Conservation (phyloP, 2,113 vertebrate species). For the Rhinogobius similis region DNA sequence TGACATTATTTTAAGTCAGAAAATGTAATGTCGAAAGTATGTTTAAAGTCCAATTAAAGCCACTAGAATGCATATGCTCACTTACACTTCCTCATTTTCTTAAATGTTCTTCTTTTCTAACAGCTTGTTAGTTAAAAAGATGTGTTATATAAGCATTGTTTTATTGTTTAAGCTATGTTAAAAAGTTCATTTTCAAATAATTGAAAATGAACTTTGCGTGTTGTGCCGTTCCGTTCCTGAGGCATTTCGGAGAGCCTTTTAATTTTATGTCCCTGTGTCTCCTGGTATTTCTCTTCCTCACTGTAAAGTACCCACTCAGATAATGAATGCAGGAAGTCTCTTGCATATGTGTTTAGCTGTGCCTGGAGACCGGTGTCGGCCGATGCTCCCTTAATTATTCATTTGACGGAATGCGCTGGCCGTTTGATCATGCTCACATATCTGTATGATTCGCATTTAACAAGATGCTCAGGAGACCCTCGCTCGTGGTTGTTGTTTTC, state of each 20-base stretch:
- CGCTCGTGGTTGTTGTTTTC: conserved; percentile 41
- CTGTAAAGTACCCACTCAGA: conserved; percentile 19
- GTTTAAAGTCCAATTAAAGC: no score
- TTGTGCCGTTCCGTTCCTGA: conserved; percentile 25
- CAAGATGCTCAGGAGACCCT: conserved; percentile 64
- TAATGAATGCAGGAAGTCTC: conserved; percentile 68
- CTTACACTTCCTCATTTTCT: background rate
- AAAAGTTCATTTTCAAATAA: background rate
- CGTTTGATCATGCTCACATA: conserved; percentile 75
- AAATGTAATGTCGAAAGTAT: no score
- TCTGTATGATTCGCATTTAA: conserved; percentile 71
- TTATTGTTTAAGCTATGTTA: background rate
- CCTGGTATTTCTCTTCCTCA: conserved; percentile 23
- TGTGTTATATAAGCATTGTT: no score
- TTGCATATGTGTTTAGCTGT: conserved; percentile 68
- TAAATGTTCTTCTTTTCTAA: background rate
- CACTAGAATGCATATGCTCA: no score
- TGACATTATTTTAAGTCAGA: no score
- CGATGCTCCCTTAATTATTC: conserved; percentile 76
- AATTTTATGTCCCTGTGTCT: conserved; percentile 32
- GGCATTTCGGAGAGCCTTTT: conserved; percentile 33
- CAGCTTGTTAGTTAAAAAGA: no score
- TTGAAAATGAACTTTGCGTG: conserved; percentile 33
- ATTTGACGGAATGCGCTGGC: conserved; percentile 62
- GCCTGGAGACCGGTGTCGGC: conserved; percentile 59